Evolutionary conservation across 2,888 invertebrate species (phyloP).

Genomic region (Trileptium ribeirensis): DNA sequence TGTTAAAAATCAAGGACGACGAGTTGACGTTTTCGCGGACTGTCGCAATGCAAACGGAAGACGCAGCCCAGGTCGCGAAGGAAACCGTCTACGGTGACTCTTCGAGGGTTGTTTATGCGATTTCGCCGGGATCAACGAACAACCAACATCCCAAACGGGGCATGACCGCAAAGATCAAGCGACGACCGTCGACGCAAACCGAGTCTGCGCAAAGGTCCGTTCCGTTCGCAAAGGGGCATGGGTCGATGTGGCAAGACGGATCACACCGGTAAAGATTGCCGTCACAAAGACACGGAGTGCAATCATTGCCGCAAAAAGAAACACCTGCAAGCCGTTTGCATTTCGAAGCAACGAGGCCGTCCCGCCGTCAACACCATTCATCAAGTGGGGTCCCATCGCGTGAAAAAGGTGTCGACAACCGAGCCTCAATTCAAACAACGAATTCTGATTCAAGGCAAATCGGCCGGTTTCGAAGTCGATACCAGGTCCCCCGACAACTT

Average conservation of each 20-base stretch:
- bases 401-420: not conserved
- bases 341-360: not conserved
- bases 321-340: not conserved
- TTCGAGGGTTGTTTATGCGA: not conserved
- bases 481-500: not conserved
- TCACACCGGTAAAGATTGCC: not conserved
- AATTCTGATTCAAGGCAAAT: not conserved
- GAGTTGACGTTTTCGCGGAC: not conserved
- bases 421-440: not conserved
- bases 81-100: not conserved
- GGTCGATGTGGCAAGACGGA: not conserved
- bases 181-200: not conserved
- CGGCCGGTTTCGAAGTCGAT: not conserved
- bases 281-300: not conserved
- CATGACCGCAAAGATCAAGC: not conserved
- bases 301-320: not conserved
- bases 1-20: not conserved
- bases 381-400: not conserved
- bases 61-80: not conserved
- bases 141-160: not conserved
- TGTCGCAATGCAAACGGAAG: not conserved
- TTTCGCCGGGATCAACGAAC: not conserved
- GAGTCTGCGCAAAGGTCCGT: no score
- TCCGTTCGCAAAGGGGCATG: no score
- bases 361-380: not conserved